These are phyloP conservation scores for Callinectes sapidus DNA, from an alignment of 2,888 invertebrate species.

Conservation along the genomic window DNA sequence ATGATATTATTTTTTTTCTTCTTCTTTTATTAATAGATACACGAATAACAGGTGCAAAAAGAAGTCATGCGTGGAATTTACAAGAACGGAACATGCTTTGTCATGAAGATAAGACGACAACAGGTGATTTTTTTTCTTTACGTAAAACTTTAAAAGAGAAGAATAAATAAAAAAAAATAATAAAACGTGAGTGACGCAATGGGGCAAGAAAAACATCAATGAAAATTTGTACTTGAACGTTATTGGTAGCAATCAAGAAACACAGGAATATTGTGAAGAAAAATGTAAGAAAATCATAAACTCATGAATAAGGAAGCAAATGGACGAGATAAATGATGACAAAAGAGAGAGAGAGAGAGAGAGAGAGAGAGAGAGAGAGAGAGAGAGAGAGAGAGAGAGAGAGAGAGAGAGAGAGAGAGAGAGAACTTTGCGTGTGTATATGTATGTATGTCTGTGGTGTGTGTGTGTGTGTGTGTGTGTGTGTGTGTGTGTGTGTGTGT, in stretches of 20 bases:
- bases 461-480: conserved; percentile 45
- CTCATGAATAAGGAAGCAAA: not conserved
- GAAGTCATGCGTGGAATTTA: not conserved
- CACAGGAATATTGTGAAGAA: not conserved
- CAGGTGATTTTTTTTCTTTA: not conserved
- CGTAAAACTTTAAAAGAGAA: not conserved
- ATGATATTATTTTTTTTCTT: not conserved
- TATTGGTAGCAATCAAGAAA: not conserved
- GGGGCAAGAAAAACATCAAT: not conserved
- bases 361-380: conserved; percentile 35
- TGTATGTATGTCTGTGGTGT: conserved; percentile 40
- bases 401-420: not conserved
- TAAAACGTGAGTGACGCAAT: not conserved
- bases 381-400: conserved; percentile 39
- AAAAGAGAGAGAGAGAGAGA: not conserved
- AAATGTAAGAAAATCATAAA: not conserved
- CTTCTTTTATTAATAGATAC: not conserved
- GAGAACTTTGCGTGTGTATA: not conserved
- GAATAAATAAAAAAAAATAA: not conserved
- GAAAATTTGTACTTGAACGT: not conserved
- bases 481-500: conserved; percentile 45
- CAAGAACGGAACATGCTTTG: not conserved
- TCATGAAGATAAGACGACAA: not conserved
- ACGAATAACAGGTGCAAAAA: not conserved
- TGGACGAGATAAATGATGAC: not conserved